These are phyloP conservation scores for Cnemophilus loriae DNA, from an alignment of 2,113 vertebrate genomes.

Conservation along the genomic window DNA sequence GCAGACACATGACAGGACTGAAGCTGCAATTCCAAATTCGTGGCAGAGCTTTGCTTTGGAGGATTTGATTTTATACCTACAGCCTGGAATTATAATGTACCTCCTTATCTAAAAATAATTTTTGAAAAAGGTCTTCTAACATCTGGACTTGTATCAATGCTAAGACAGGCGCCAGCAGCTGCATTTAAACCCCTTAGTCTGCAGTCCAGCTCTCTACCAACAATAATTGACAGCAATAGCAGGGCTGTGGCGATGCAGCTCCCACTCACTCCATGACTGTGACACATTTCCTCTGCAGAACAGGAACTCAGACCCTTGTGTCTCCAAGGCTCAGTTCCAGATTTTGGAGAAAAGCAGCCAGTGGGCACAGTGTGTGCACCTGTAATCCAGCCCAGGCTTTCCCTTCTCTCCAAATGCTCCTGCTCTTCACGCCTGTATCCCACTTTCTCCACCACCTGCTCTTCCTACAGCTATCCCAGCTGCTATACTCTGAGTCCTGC, in stretches of 20 bases:
- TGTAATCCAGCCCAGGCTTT: constrained; percentile 6
- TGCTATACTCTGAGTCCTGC: not conserved
- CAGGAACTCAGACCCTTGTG: not conserved
- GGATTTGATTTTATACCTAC: not conserved
- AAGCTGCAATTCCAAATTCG: not conserved
- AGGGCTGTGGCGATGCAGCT: rapidly evolving
- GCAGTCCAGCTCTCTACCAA: not conserved
- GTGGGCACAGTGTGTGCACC: not conserved
- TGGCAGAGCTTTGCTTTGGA: not conserved
- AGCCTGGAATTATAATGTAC: not conserved
- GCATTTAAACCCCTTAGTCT: not conserved
- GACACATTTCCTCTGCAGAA: not conserved
- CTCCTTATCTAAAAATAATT: not conserved
- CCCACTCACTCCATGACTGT: not conserved
- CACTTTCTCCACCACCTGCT: constrained; percentile 40
- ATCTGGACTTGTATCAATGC: not conserved
- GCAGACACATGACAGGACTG: not conserved
- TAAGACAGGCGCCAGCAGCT: not conserved
- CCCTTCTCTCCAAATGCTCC: not conserved
- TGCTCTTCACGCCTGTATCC: not conserved
- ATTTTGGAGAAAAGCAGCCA: not conserved
- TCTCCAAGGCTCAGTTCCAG: not conserved
- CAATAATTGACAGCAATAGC: not conserved
- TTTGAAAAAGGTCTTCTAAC: not conserved
- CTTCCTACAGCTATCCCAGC: constrained; percentile 19